Conservation (phyloP, 2,113 vertebrate genomes). For the Scomber scombrus region DNA sequence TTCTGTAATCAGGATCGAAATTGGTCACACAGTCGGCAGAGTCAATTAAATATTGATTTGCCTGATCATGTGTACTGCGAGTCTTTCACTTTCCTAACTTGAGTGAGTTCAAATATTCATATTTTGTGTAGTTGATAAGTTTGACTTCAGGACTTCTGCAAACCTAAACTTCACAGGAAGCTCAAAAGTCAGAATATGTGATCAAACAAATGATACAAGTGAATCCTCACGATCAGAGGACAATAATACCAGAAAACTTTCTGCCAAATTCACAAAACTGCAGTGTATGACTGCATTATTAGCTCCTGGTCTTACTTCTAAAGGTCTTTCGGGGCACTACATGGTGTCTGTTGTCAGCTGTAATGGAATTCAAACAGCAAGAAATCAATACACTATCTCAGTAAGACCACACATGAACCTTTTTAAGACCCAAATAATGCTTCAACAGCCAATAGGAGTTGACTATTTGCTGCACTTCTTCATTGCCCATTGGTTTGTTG, state of each 20-base stretch:
- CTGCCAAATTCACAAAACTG: conserved; percentile 28
- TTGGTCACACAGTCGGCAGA: conserved; percentile 3
- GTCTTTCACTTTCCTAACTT: conserved; percentile 25
- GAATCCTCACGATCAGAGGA: background rate
- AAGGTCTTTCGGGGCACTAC: conserved; percentile 45
- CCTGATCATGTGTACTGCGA: conserved; percentile 27
- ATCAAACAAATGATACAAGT: conserved; percentile 26
- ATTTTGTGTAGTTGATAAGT: conserved; percentile 2
- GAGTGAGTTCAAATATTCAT: conserved; percentile 18
- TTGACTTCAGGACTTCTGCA: conserved; percentile 25
- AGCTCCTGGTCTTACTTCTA: conserved; percentile 31
- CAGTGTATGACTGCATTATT: background rate
- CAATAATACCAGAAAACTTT: conserved; percentile 13
- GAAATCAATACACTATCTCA: conserved; percentile 72
- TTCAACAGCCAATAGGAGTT: conserved; percentile 45
- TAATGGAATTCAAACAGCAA: conserved; percentile 56
- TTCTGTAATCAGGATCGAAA: conserved; percentile 23
- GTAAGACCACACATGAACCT: conserved; percentile 58
- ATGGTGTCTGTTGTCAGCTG: conserved; percentile 33
- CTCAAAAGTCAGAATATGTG: conserved; percentile 4
- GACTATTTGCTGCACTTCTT: conserved; percentile 37
- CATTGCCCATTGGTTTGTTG: conserved; percentile 51
- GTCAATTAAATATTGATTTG: conserved; percentile 33
- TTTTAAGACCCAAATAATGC: conserved; percentile 48
- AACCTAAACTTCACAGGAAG: background rate